Evolutionary conservation across 2,113 vertebrate species (phyloP), one percentile per base, ranked within the genome.

Genomic region (Gavialis gangeticus): DNA sequence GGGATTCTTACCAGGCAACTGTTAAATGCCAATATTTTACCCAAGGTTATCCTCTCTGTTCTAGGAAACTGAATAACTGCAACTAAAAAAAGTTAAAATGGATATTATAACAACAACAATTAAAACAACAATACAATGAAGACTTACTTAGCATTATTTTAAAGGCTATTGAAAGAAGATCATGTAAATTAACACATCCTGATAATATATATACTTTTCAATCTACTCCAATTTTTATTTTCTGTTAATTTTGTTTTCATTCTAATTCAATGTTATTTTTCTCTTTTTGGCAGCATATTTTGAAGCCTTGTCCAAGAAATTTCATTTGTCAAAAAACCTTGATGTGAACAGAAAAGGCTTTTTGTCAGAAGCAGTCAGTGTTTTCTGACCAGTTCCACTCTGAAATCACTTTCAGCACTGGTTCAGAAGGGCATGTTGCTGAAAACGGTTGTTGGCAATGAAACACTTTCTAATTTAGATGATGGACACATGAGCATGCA

Each of bases 391-490:
- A 21, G 3, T 16, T 28, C 77, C 34, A 75, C 82, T 84, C 69
- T 24, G 94, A 91, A 96, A 92, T 92, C 77, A 76, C 75, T 95
- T 25, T 79, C 19, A 0, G 57, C 85, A 75, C 77, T 64, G 67
- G 94, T 87, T 82, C 55, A 22, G 30, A 90, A 76, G 79, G 75
- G 69, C 88, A 83, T 15, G 75, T 71, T 84, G 93, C 84, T 94
- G 91, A 93, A 96, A 96, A 28, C 57, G 93, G 79, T 56, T 96
- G 85, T 17, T 94, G 84, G 80, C 77, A 90, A 1, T 0, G 17
- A 22, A 87, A n/a, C 22, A 3, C 12, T 56, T 84, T 75, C 88
- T 85, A 21, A 80, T 84, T 90, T 25, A 75, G 69, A 46, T 85
- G 95, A 95, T 91, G 90, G 82, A 94, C 93, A 71, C 37, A 34